Conservation (phyloP, 2,888 invertebrate species). For the Alviniconcha strummeri region DNA sequence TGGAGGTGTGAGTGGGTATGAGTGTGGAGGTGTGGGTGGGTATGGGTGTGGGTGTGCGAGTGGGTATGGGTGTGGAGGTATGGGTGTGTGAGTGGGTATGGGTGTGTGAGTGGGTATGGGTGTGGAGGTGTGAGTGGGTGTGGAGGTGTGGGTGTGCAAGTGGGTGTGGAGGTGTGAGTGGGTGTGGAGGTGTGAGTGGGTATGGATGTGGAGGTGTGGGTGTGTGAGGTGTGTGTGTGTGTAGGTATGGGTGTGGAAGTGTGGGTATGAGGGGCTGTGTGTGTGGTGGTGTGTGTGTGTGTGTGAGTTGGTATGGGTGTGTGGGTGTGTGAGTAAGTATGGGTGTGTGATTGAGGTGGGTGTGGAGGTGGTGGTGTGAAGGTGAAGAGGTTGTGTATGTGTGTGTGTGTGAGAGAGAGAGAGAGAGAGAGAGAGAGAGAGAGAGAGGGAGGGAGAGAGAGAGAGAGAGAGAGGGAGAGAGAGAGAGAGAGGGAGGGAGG, state of each 20-base stretch:
- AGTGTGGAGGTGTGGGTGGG: background rate
- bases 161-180: background rate
- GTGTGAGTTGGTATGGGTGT: conserved; percentile 16
- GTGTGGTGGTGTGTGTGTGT: background rate
- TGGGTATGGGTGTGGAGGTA: conserved; percentile 3
- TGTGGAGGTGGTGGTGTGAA: background rate
- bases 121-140: background rate
- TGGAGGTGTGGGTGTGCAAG: background rate
- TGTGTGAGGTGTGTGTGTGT: background rate
- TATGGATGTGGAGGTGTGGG: background rate
- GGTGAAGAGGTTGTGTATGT: background rate
- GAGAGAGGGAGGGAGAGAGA: background rate
- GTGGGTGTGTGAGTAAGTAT: conserved; percentile 1
- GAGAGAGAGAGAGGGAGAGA: background rate
- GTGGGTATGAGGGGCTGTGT: background rate
- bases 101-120: background rate
- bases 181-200: background rate
- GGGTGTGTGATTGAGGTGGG: background rate
- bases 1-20: no score
- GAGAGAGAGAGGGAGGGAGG: background rate
- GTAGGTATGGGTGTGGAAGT: background rate
- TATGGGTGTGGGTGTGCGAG: conserved; percentile 7
- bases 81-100: background rate
- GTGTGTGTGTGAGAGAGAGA: background rate
- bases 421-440: background rate